phyloP scores from a whole-genome alignment of 1,140 invertebrate species.

The Eueides isabella region DNA sequence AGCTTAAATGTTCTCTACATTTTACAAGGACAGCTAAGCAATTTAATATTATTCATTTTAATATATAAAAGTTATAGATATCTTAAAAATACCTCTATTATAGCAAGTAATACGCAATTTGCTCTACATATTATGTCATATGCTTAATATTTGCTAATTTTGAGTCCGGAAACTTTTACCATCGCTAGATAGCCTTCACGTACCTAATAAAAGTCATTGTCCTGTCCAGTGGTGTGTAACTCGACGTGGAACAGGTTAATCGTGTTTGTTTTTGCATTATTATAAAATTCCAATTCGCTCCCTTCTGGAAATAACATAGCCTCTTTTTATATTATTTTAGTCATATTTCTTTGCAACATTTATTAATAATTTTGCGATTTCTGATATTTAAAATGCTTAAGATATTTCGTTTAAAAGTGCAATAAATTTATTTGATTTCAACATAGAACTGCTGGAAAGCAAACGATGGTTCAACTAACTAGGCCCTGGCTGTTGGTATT shows the following conservation, averaged over 20 bases:
- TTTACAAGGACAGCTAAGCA: no score
- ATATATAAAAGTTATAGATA: no score
- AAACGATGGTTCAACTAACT: no score
- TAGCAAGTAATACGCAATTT: neutral
- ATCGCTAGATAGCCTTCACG: slow-evolving; percentile 13
- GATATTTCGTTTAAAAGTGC: no score
- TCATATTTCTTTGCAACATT: neutral
- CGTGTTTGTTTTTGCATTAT: slow-evolving; percentile 75
- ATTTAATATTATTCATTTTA: no score
- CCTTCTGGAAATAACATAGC: neutral
- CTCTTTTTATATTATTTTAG: neutral
- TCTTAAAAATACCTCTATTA: no score
- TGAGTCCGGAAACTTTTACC: neutral
- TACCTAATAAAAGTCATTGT: slow-evolving; percentile 62
- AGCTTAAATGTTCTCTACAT: no score
- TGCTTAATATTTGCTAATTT: neutral
- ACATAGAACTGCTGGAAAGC: no score
- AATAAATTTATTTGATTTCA: no score
- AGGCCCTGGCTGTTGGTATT: no score
- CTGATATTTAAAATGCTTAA: no score
- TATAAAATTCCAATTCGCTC: slow-evolving; percentile 66
- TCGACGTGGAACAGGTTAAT: slow-evolving; percentile 61
- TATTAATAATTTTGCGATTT: no score
- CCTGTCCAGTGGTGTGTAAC: slow-evolving; percentile 68
- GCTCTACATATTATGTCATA: neutral